A percentile compares a stretch with the other conserved stretches of the same genome.
These are phyloP conservation scores for Entosphenus tridentatus DNA, from an alignment of 2,113 vertebrate genomes.

Conservation along the genomic window DNA sequence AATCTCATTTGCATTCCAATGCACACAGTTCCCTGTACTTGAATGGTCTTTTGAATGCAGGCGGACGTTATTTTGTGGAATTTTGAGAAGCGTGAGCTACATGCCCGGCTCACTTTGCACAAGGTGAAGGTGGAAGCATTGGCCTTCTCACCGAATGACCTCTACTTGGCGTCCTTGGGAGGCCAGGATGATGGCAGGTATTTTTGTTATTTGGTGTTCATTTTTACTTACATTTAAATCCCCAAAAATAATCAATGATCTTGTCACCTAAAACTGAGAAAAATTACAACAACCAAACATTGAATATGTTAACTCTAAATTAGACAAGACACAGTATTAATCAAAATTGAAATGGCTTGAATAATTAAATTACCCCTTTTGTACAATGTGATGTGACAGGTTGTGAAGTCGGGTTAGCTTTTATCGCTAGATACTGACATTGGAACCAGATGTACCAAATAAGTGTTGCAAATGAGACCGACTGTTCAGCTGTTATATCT, in stretches of 20 bases:
- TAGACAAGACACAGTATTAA: background rate
- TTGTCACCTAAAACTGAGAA: background rate
- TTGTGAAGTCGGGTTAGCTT: too few relatives aligned
- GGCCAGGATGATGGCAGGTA: conserved; percentile 66
- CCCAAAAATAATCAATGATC: too few relatives aligned
- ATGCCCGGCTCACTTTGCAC: conserved; percentile 39
- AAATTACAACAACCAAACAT: background rate
- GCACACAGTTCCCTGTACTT: too few relatives aligned
- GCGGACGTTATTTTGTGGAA: conserved; percentile 61
- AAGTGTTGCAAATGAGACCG: too few relatives aligned
- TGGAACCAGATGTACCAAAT: too few relatives aligned
- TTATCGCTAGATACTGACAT: too few relatives aligned
- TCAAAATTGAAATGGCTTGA: too few relatives aligned
- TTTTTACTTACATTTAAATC: too few relatives aligned
- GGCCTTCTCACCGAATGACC: conserved; percentile 46
- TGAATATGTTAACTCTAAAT: conserved; percentile 1
- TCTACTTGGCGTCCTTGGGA: conserved; percentile 53
- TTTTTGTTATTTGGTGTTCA: background rate
- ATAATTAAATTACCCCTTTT: too few relatives aligned
- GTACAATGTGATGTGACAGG: too few relatives aligned
- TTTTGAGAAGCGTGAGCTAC: conserved; percentile 24
- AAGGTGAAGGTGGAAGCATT: conserved; percentile 49
- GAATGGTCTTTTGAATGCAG: conserved; percentile 18
- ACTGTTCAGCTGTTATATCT: too few relatives aligned
- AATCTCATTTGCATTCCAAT: too few relatives aligned